These are phyloP conservation scores for Diploscapter pachys DNA, from an alignment of 1,140 invertebrate genomes.

Conservation along the genomic window DNA sequence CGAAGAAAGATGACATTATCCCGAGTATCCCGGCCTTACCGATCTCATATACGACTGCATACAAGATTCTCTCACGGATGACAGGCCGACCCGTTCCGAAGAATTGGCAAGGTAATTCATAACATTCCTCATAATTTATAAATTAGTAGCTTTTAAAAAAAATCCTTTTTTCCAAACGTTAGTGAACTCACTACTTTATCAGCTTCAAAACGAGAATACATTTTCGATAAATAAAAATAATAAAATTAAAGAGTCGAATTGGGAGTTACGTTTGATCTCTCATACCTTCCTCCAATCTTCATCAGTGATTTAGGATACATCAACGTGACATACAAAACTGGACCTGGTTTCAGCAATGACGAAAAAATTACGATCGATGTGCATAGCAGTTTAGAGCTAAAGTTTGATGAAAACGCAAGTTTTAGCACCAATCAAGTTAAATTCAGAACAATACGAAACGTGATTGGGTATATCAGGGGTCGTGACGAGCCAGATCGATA, in stretches of 20 bases:
- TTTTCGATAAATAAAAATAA: too few relatives aligned
- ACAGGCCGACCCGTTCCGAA: constrained; percentile 40
- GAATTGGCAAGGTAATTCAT: constrained; percentile 50
- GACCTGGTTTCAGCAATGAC: constrained; percentile 39
- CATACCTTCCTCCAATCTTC: too few relatives aligned
- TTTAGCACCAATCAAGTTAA: too few relatives aligned
- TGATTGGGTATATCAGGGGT: constrained; percentile 37
- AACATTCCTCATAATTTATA: neutral
- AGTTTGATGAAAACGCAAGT: neutral
- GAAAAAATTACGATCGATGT: constrained; percentile 46
- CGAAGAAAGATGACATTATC: constrained; percentile 30
- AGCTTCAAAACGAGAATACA: too few relatives aligned
- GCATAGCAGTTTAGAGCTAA: constrained; percentile 14
- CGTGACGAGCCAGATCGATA: constrained; percentile 61
- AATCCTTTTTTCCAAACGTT: too few relatives aligned
- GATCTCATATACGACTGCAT: constrained; percentile 52
- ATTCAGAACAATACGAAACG: constrained; percentile 45
- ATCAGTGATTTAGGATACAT: constrained; percentile 42
- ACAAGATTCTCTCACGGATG: constrained; percentile 45
- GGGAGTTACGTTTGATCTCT: too few relatives aligned
- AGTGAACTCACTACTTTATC: too few relatives aligned
- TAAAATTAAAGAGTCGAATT: too few relatives aligned
- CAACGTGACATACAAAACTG: constrained; percentile 56
- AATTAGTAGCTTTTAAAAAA: neutral
- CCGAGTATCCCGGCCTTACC: constrained; percentile 54